Conservation (phyloP, 1,140 invertebrate genomes). For the Liolophura sinensis region DNA sequence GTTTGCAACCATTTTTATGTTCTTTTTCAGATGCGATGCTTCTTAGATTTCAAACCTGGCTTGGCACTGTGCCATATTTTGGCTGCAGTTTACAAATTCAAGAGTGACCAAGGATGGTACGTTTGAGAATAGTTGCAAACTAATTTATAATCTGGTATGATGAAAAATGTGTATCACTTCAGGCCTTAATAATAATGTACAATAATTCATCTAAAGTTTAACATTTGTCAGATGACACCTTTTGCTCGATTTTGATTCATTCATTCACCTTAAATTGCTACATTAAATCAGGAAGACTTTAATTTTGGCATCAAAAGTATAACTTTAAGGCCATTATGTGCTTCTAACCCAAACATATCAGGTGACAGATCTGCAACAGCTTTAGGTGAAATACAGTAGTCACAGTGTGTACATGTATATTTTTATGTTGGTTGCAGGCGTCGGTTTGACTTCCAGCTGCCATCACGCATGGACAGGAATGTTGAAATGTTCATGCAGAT, state of each 20-base stretch:
- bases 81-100: constrained; percentile 91
- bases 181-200: neutral
- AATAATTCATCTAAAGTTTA: too few relatives aligned
- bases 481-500: constrained; percentile 93
- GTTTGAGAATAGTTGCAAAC: constrained; percentile 7
- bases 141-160: neutral
- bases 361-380: too few relatives aligned
- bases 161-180: neutral
- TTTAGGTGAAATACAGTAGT: too few relatives aligned
- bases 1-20: constrained; percentile 2
- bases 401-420: neutral
- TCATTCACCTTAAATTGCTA: too few relatives aligned
- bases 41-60: constrained; percentile 92
- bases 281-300: too few relatives aligned
- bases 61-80: constrained; percentile 91
- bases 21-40: constrained; percentile 81
- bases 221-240: too few relatives aligned
- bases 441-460: constrained; percentile 71
- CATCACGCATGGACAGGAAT: constrained; percentile 87
- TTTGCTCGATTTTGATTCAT: too few relatives aligned
- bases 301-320: too few relatives aligned
- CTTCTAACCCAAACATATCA: too few relatives aligned
- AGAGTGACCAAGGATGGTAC: constrained; percentile 90
- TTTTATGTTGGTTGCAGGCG: constrained; percentile 42
- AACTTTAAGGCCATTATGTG: too few relatives aligned